Percentiles rank a stretch among this genome's conserved stretches.
phyloP scores from a whole-genome alignment of 2,797 vertebrate genomes.

The Sebastes jordani region DNA sequence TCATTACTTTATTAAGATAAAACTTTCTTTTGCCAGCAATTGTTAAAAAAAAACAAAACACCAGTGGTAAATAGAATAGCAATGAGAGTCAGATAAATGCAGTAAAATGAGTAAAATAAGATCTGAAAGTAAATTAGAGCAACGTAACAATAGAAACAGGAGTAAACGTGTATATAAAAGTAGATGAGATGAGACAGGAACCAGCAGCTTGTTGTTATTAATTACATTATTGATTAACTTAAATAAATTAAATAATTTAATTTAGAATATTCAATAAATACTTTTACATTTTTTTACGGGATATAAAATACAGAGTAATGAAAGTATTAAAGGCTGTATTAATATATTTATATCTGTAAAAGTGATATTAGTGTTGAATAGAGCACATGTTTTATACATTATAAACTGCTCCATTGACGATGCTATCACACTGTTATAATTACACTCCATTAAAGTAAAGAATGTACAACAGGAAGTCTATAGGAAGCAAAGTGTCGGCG shows the following conservation, averaged over 20 bases:
- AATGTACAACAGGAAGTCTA: not conserved
- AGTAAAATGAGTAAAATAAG: too few species aligned
- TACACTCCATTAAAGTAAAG: not conserved
- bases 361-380: not conserved
- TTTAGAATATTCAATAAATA: not conserved
- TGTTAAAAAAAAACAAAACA: too few species aligned
- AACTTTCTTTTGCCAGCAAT: too few species aligned
- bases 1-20: too few species aligned
- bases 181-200: not conserved
- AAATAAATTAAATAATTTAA: not conserved
- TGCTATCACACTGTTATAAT: conserved; percentile 1
- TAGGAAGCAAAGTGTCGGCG: not conserved
- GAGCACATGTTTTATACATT: not conserved
- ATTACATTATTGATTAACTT: not conserved
- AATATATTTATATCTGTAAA: not conserved
- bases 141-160: too few species aligned
- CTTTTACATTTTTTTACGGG: too few species aligned
- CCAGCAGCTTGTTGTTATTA: not conserved
- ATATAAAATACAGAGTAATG: not conserved
- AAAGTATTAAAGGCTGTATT: not conserved
- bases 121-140: too few species aligned
- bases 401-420: not conserved
- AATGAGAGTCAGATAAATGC: too few species aligned
- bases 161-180: too few species aligned
- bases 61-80: too few species aligned